Conservation (phyloP, 2,888 invertebrate species). For the Pheosia gnoma region DNA sequence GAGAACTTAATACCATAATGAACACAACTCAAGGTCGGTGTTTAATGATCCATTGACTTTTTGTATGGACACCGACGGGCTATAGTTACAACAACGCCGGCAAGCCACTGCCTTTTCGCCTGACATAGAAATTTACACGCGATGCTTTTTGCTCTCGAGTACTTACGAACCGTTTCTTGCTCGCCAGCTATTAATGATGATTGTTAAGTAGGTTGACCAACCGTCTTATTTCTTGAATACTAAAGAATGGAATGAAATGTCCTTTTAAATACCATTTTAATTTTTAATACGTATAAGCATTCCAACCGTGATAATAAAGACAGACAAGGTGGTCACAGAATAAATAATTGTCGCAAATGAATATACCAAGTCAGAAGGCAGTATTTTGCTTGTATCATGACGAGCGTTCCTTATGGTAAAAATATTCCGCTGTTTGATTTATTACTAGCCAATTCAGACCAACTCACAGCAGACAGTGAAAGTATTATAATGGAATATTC, state of each 20-base stretch:
- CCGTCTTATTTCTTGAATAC: background rate
- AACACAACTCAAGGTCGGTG: background rate
- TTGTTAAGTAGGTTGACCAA: background rate
- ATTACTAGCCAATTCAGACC: too few species aligned
- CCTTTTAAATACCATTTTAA: too few species aligned
- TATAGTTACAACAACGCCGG: background rate
- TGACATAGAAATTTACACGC: slow-evolving; percentile 4
- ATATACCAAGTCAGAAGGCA: too few species aligned
- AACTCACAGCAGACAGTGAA: too few species aligned
- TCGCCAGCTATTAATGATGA: background rate
- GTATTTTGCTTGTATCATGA: too few species aligned
- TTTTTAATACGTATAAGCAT: too few species aligned
- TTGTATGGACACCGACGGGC: background rate
- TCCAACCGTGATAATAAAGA: too few species aligned
- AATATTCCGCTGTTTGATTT: too few species aligned
- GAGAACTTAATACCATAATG: background rate
- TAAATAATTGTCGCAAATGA: too few species aligned
- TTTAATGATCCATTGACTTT: slow-evolving; percentile 1
- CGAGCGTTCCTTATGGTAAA: too few species aligned
- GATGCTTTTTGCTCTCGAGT: background rate
- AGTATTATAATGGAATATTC: too few species aligned
- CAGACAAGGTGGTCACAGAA: too few species aligned
- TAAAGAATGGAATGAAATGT: background rate
- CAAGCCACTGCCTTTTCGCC: background rate
- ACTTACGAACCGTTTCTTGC: background rate